Evolutionary conservation across 2,888 invertebrate species (phyloP), one percentile per base, ranked within the genome.

Genomic region (Drosophila mimica): DNA sequence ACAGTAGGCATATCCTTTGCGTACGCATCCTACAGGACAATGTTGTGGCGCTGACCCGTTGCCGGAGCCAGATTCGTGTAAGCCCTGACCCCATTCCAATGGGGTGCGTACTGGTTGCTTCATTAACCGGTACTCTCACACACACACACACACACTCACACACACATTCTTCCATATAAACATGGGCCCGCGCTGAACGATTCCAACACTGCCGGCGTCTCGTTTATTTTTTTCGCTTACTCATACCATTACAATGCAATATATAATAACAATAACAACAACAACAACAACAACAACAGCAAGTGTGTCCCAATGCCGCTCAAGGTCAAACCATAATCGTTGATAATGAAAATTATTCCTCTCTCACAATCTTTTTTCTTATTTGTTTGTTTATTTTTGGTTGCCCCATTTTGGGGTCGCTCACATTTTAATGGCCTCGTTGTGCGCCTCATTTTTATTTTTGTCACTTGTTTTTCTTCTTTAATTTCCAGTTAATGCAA

Each of bases 251-350:
- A 83, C 87, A 79, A 67, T 77, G 82, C 65, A 64, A 81, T 72
- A 82, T 67, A 74, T 76, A 84, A 84, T 81, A 88, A 83, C 68
- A 82, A 56, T 51, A 63, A 46, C 69, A 76, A 25, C 62, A 66
- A 54, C 54, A 70, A 63, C 64, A 69, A 38, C 53, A 58, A 53
- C 53, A 67, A 17, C 36, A 38, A 13, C 54, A 56, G 66, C 59
- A 40, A 60, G 64, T 71, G 83, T 83, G 83, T 71, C 70, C 87
- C 89, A 87, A 87, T 83, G 86, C 78, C 82, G 84, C 86, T 89
- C 92, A 92, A 92, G 92, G 92, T 92, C 92, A 90, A 83, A 84
- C 89, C 87, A 87, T 92, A 92, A 92, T 91, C 90, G 91, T 82
- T 90, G 92, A 91, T 92, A 92, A 92, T 92, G 92, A 92, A 92